Base-by-base conservation (phyloP, 2,888 invertebrate genomes). In the Sarcophaga rosellei region DNA sequence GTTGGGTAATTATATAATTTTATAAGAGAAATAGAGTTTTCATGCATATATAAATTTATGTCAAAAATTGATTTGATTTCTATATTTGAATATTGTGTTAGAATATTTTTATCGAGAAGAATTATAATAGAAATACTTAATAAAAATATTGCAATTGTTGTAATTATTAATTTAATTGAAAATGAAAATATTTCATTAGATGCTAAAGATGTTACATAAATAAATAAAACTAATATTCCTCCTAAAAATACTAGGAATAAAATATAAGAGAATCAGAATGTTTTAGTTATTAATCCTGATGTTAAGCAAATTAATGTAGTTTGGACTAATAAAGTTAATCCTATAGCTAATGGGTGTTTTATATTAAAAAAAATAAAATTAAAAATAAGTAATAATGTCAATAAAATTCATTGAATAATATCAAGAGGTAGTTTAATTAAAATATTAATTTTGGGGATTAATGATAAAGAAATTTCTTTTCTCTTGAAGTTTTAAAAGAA, bases 371-470 rank as follows among this genome's bases (percentile, higher is more conserved):
- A 90, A 89, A 91, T 88, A 47, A 93, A 91, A 85, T 94, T 89
- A 89, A 93, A 90, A 89, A 94, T 89, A 53, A 88, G 85, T 85
- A 88, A 85, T 61, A 88, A 25, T 20, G 69, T 80, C 63, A 88
- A 87, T 81, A 90, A 44, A 65, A 90, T 88, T 86, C 91, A 89
- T 90, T 92, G 91, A 78, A 91, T 88, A 68, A 83, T 83, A 74
- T 93, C 94, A 95, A 94, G 94, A 94, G 94, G 93, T 95, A 95
- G 94, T 95, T 95, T 95, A 94, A 93, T 90, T 88, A 93, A 95
- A 95, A 95, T 95, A 94, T 95, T 95, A 95, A 95, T 95, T 95
- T 95, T 95, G 95, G 95, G 94, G 94, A 95, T 95, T 95, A 95
- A 94, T 91, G 94, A 95, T 94, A 94, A 94, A 94, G 93, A 92